Evolutionary conservation across 2,888 invertebrate species (phyloP).

Genomic region (Sarcophaga caerulescens): DNA sequence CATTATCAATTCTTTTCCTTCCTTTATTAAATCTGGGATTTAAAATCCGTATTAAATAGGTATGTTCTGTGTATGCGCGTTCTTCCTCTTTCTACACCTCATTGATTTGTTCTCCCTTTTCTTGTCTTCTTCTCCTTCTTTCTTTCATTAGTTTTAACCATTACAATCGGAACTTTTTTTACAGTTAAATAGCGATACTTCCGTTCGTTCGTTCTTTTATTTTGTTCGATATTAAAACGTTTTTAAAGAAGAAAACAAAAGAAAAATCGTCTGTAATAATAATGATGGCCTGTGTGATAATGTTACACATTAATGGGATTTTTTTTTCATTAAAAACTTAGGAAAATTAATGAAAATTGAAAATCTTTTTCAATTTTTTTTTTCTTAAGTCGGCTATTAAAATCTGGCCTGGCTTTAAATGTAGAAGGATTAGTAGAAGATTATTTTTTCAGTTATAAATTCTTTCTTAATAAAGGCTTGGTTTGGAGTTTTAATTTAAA

Average conservation of each 20-base stretch:
- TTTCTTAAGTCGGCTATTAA: no score
- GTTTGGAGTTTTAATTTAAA: no score
- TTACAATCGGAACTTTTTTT: constrained; percentile 31
- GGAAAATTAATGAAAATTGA: background rate
- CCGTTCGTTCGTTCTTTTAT: constrained; percentile 55
- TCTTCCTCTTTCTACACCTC: background rate
- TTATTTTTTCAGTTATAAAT: no score
- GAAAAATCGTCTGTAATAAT: background rate
- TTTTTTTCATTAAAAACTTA: constrained; percentile 14
- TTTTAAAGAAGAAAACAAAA: constrained; percentile 29
- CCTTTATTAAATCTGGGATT: constrained; percentile 61
- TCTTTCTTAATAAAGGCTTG: no score
- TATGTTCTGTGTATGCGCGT: background rate
- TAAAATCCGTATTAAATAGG: constrained; percentile 42
- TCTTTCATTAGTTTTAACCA: background rate
- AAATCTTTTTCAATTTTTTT: constrained; percentile 12
- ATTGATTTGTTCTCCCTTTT: background rate
- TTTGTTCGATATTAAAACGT: constrained; percentile 62
- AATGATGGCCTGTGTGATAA: constrained; percentile 12
- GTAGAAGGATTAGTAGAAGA: no score
- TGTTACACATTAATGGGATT: constrained; percentile 60
- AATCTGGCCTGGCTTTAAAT: no score
- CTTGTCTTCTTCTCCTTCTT: background rate
- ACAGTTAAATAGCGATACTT: constrained; percentile 64
- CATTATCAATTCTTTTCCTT: constrained; percentile 31